A percentile compares a stretch with the other conserved stretches of the same genome.
Evolutionary conservation across 2,797 vertebrate species (phyloP).

Genomic region (Melopsittacus undulatus): DNA sequence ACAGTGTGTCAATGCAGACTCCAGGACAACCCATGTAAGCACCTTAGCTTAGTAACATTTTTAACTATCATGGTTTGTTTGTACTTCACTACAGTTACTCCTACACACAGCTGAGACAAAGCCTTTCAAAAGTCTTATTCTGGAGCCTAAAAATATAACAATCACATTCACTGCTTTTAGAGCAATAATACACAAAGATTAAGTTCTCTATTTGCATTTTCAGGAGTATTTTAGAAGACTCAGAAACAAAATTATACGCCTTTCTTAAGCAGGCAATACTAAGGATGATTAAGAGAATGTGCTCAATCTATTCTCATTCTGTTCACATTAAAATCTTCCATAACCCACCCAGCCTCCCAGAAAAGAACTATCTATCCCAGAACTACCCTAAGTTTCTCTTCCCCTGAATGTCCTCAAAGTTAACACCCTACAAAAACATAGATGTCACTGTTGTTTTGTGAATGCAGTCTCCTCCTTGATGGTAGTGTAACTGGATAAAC

Average conservation of each 20-base stretch:
- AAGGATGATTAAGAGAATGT: not conserved
- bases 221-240: not conserved
- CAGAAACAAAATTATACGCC: not conserved
- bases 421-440: not conserved
- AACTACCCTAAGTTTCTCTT: not conserved
- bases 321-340: not conserved
- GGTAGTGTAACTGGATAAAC: not conserved
- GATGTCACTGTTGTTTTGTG: not conserved
- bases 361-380: not conserved
- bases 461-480: not conserved
- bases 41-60: not conserved
- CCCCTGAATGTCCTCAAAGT: not conserved
- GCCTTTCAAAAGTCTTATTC: not conserved
- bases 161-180: not conserved
- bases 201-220: not conserved
- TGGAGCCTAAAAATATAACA: not conserved
- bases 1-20: not conserved
- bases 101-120: rapidly evolving
- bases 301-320: not conserved
- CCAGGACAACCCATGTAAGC: not conserved
- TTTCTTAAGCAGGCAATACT: not conserved
- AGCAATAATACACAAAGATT: not conserved
- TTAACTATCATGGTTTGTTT: not conserved
- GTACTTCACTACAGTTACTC: not conserved
- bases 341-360: not conserved